phyloP scores from a whole-genome alignment of 2,113 vertebrate genomes.

The Malurus alboscapulatus region DNA sequence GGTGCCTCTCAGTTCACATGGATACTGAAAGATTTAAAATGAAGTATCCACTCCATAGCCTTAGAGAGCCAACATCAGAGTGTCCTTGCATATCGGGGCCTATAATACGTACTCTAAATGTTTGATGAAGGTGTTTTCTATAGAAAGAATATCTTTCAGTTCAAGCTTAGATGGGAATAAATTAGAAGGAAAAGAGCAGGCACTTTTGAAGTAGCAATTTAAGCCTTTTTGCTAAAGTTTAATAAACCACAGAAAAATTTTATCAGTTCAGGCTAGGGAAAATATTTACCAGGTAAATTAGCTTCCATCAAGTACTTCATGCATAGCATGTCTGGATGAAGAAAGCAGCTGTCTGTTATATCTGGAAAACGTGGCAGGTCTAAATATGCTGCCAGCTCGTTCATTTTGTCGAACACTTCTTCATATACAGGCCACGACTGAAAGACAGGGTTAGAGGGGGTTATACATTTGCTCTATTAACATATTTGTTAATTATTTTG shows the following conservation, averaged over 20 bases:
- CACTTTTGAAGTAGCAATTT: neutral
- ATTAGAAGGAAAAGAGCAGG: neutral
- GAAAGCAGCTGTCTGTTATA: conserved; percentile 77
- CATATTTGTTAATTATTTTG: neutral
- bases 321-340: conserved; percentile 86
- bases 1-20: neutral
- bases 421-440: conserved; percentile 82
- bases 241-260: conserved; percentile 16
- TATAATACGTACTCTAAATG: neutral
- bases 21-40: neutral
- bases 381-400: conserved; percentile 73
- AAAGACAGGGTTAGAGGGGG: conserved; percentile 23
- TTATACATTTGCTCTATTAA: neutral
- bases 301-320: conserved; percentile 86
- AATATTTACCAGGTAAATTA: conserved; percentile 88
- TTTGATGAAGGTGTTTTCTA: neutral
- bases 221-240: neutral
- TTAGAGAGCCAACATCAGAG: neutral
- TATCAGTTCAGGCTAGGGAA: neutral
- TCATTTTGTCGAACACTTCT: conserved; percentile 72
- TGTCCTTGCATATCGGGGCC: neutral
- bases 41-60: neutral
- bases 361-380: conserved; percentile 86
- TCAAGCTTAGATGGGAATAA: conserved; percentile 6
- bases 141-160: neutral